Evolutionary conservation across 2,888 invertebrate species (phyloP), one percentile per base, ranked within the genome.

Genomic region (Diarsia rubi): DNA sequence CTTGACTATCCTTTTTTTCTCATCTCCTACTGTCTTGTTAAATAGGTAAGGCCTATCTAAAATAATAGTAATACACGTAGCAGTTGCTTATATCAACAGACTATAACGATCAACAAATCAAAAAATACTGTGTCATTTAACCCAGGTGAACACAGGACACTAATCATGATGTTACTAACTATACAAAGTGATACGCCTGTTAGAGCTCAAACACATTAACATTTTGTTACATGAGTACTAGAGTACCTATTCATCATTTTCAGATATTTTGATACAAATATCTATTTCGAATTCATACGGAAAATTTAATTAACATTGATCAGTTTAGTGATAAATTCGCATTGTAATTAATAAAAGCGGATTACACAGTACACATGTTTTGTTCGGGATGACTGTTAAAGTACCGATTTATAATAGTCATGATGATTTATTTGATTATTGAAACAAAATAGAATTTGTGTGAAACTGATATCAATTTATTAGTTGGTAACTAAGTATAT

Each of bases 261-360:
- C 24, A 24, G 14, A 24, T 63, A 19, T 24, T 27, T 16, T 45
- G 16, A n/a, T 16, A 19, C 37, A 24, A 24, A 64, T 19, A 19
- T 45, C 45, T 27, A 19, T 24, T 19, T 24, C 42, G 37, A 0
- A 24, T 67, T 57, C 57, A 57, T 37, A 24, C 12, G 14, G 57
- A 54, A 12, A 59, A 59, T 27, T 44, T 27, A 73, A 73, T 44
- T 73, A 27, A 64, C 24, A 47, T 57, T 47, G 16, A 47, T 45
- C 16, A 14, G 73, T 59, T 72, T 52, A 63, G 21, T 42, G 27
- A 45, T 31, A 63, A 14, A 74, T 73, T 63, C 45, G 12, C 1
- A 3, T n/a, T 64, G 74, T 64, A 57, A 57, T 74, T 57, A 74
- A 47, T 64, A 47, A 45, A 63, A 73, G 45, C 42, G 21, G 42